Base-by-base conservation (phyloP, 37 sponge, comb jelly and placozoan species). In the Haliclona indistincta region DNA sequence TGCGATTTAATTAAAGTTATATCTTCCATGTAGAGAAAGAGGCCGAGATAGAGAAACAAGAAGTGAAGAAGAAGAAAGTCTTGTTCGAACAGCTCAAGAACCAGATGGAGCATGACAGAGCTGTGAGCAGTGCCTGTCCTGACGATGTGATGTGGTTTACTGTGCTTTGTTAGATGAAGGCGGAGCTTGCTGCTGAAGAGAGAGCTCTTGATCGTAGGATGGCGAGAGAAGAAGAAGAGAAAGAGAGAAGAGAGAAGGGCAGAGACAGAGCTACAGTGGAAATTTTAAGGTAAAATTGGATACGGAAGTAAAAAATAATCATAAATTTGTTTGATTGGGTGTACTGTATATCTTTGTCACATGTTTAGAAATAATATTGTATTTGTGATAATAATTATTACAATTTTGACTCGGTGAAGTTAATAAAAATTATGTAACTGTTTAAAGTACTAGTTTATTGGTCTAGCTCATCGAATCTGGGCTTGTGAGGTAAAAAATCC, bases 31-130 rank as follows among this genome's bases (percentile, higher is more conserved):
- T 37, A 82, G 74, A 49, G 41, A 72, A 66, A 56, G 73, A 77
- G 35, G 72, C 60, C 15, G 56, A 56, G 54, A 39, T 30, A 38
- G 35, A 47, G 7, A 6, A 22, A 0, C 67, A 56, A 39, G 74
- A 63, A 28, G 76, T 20, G 3, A 54, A 43, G 20, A 70, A 39
- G 64, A 88, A 88, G 73, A 82, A 47, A 71, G 54, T 54, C 28
- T 79, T 73, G 65, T 45, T 83, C 11, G 38, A 45, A 38, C 56
- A 68, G 34, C 43, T 88, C 72, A 82, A 83, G 40, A 25, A 13
- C 3, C 84, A 88, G 15, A 77, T 82, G 78, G 84, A 88, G 52
- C 49, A 77, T 11, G 73, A 58, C 5, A 45, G 52, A 51, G 75
- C 79, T 23, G 89, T 79, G 64, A 35, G 65, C n/a, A 20, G 20